These are phyloP conservation scores for Coecobrya sp. DNA, from an alignment of 2,888 invertebrate species.

Conservation along the genomic window DNA sequence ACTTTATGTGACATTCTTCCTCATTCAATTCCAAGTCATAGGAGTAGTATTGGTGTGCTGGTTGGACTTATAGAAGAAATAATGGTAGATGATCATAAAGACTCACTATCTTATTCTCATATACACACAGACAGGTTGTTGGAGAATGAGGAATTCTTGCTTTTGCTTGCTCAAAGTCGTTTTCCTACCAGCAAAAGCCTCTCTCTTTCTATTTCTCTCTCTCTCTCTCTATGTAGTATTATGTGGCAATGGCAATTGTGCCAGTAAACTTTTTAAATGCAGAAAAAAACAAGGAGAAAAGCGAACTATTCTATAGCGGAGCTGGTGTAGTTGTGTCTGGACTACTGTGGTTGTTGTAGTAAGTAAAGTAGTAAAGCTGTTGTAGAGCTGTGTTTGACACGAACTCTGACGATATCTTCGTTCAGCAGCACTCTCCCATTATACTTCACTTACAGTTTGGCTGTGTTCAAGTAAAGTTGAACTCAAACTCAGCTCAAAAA, in stretches of 20 bases:
- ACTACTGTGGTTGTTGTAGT: conserved; percentile 50
- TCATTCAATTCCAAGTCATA: conserved; percentile 21
- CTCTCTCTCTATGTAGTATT: background rate
- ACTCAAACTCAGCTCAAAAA: conserved; percentile 55
- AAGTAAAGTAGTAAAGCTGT: conserved; percentile 46
- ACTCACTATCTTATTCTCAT: background rate
- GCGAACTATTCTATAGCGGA: conserved; percentile 17
- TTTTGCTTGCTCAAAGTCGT: background rate
- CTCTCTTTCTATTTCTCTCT: background rate
- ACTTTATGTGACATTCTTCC: conserved; percentile 44
- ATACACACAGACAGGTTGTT: conserved; percentile 11
- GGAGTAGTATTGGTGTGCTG: background rate
- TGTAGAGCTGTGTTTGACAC: conserved; percentile 62
- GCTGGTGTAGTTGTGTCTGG: conserved; percentile 28
- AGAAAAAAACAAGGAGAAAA: conserved; percentile 48
- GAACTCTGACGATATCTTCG: conserved; percentile 47
- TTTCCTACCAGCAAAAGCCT: background rate
- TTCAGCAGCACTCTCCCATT: conserved; percentile 56
- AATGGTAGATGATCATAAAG: background rate
- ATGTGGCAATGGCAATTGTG: conserved; percentile 40
- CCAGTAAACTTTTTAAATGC: conserved; percentile 34
- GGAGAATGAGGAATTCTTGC: conserved; percentile 26
- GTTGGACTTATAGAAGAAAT: conserved; percentile 5
- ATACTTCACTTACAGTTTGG: conserved; percentile 65
- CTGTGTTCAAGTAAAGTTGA: conserved; percentile 61